Evolutionary conservation across 2,888 invertebrate species (phyloP), one percentile per base, ranked within the genome.

Genomic region (Disparrhopalites patrizii): DNA sequence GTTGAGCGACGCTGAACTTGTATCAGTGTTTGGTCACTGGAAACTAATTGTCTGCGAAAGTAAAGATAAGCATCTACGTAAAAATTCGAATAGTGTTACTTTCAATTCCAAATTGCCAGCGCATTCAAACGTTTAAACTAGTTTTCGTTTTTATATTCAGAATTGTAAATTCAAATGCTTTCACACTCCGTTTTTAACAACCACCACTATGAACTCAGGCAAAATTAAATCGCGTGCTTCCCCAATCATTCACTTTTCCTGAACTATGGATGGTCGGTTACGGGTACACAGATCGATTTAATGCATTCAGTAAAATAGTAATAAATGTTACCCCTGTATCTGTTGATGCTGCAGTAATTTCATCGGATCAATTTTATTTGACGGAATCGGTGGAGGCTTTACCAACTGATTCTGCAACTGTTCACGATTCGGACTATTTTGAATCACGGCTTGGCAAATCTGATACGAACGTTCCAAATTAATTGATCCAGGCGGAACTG

Each of bases 381-480:
- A 81, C 68, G 90, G 82, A 67, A 90, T 88, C 2, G 92, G 91
- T 0, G 71, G 73, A 15, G 92, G 92, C 50, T 92, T 92, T 72
- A 91, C 88, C 75, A 93, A 80, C 78, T 93, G 93, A 5, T 89
- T 89, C 65, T 90, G 86, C 55, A 93, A 80, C 76, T 91, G 91
- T 78, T 93, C 91, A 20, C 93, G 83, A 81, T 93, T 93, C 0
- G 92, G 92, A 78, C 93, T 94, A 79, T 92, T 93, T 81, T 93
- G 93, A 72, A 96, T 91, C n/a, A 85, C 83, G 55, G 82, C 84
- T 79, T 85, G 81, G 74, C 81, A 81, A 76, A 96, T 96, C 81
- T 95, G 94, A 80, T 94, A 93, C 78, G 95, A 95, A 65, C 96
- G 85, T 79, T 95, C 94, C 62, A 95, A 81, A 81, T 96, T 95